Percentiles rank a stretch among this genome's conserved stretches.
Conservation (phyloP, 2,888 invertebrate genomes). For the Mythimna lalbum region DNA sequence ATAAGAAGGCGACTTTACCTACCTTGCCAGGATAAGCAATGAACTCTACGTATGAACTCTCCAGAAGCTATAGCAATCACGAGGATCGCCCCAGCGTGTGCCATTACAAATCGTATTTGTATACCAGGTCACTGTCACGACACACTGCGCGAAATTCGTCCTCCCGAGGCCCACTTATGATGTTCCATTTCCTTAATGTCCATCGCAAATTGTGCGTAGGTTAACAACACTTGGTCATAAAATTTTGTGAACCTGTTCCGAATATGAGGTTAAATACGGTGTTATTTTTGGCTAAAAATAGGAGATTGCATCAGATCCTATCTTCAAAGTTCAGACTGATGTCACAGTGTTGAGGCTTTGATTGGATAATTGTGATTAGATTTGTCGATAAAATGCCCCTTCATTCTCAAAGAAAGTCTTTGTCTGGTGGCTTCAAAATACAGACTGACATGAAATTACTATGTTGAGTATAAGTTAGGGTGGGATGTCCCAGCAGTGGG, state of each 20-base stretch:
- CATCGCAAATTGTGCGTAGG: constrained; percentile 62
- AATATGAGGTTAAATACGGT: constrained; percentile 13
- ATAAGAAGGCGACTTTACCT: too few relatives aligned
- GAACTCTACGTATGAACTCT: constrained; percentile 18
- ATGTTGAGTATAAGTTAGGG: neutral
- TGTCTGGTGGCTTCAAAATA: neutral
- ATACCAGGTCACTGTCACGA: constrained; percentile 70
- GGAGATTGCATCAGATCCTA: constrained; percentile 4
- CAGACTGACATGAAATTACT: neutral
- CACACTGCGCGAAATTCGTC: constrained; percentile 62
- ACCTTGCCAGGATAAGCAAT: neutral
- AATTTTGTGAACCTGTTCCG: constrained; percentile 41
- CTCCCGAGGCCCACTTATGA: constrained; percentile 61
- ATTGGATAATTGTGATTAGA: neutral
- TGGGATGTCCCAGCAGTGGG: too few relatives aligned
- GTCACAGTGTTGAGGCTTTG: neutral
- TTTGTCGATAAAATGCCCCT: neutral
- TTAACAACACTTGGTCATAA: constrained; percentile 50
- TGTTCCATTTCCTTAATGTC: constrained; percentile 68
- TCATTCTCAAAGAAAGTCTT: neutral
- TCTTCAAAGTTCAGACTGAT: constrained; percentile 13
- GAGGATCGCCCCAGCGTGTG: constrained; percentile 12
- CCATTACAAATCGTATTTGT: constrained; percentile 42
- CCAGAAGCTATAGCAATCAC: constrained; percentile 5
- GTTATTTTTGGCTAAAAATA: constrained; percentile 13